These are phyloP conservation scores for Micromys minutus DNA, from an alignment of 2,113 vertebrate genomes.

Conservation along the genomic window DNA sequence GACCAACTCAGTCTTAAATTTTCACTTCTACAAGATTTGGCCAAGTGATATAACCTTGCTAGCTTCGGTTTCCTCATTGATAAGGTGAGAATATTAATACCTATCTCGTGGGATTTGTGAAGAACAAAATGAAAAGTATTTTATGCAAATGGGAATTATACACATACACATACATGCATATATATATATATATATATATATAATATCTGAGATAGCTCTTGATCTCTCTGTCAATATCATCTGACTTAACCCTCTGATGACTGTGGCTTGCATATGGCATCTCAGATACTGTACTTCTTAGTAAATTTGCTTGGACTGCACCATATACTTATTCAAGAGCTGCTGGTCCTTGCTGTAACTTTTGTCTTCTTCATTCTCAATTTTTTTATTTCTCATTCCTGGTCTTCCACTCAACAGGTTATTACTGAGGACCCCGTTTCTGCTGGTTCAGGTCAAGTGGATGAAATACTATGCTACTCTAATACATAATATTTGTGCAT, in stretches of 20 bases:
- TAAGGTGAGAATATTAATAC: constrained; percentile 50
- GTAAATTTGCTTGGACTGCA: background rate
- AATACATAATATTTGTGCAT: background rate
- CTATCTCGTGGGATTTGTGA: constrained; percentile 25
- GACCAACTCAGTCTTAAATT: constrained; percentile 43
- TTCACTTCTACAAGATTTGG: background rate
- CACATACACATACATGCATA: background rate
- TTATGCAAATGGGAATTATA: background rate
- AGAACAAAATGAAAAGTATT: constrained; percentile 43
- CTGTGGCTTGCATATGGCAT: background rate
- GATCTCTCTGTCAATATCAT: background rate
- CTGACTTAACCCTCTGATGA: background rate
- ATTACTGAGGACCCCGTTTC: background rate
- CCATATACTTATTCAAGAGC: background rate
- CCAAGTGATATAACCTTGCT: constrained; percentile 46
- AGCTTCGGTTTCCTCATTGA: constrained; percentile 52
- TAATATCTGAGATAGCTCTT: background rate
- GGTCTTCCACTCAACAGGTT: background rate
- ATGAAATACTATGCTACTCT: background rate
- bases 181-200: background rate
- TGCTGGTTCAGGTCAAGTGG: background rate
- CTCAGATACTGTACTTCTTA: background rate
- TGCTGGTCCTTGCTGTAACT: background rate
- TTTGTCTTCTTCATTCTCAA: background rate
- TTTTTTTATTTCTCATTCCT: background rate